Percentiles rank a stretch among this genome's conserved stretches.
These are phyloP conservation scores for Bovichtus variegatus DNA, from an alignment of 2,797 vertebrate species.

Conservation along the genomic window DNA sequence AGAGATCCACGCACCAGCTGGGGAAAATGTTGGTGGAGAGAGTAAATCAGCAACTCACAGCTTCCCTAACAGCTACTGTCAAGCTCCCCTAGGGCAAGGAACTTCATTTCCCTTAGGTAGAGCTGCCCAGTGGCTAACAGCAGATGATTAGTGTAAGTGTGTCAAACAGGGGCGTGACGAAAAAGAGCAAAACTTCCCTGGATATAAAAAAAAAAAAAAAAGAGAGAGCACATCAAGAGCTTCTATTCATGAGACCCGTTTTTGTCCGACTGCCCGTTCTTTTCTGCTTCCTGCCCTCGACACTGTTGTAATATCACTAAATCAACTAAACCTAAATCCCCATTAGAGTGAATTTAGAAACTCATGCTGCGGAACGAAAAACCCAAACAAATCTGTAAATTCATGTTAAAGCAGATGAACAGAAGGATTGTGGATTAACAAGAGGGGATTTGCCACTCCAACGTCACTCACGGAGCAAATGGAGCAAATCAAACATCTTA, in stretches of 20 bases:
- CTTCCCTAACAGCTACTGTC: constrained; percentile 64
- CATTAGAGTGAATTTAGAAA: constrained; percentile 72
- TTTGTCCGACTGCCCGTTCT: constrained; percentile 21
- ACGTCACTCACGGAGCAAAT: constrained; percentile 76
- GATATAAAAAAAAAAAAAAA: constrained; percentile 30
- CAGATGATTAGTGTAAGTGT: constrained; percentile 53
- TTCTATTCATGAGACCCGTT: constrained; percentile 41
- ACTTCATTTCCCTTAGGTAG: constrained; percentile 52
- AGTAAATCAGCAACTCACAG: constrained; percentile 54
- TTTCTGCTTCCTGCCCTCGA: constrained; percentile 45
- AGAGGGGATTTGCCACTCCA: constrained; percentile 78
- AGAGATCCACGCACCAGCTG: constrained; percentile 54
- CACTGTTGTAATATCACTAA: constrained; percentile 63
- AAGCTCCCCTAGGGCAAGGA: constrained; percentile 40
- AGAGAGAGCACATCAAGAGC: constrained; percentile 19
- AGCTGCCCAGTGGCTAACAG: constrained; percentile 44
- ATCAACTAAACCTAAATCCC: constrained; percentile 74
- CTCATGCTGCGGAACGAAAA: constrained; percentile 65
- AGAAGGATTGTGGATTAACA: constrained; percentile 83
- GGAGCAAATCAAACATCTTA: constrained; percentile 84
- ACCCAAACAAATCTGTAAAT: constrained; percentile 81
- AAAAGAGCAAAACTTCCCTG: constrained; percentile 44
- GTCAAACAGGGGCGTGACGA: constrained; percentile 26
- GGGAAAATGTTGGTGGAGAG: constrained; percentile 45
- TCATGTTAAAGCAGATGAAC: constrained; percentile 82